Base-by-base conservation (phyloP, 2,113 vertebrate species). In the Syngnathus floridae region DNA sequence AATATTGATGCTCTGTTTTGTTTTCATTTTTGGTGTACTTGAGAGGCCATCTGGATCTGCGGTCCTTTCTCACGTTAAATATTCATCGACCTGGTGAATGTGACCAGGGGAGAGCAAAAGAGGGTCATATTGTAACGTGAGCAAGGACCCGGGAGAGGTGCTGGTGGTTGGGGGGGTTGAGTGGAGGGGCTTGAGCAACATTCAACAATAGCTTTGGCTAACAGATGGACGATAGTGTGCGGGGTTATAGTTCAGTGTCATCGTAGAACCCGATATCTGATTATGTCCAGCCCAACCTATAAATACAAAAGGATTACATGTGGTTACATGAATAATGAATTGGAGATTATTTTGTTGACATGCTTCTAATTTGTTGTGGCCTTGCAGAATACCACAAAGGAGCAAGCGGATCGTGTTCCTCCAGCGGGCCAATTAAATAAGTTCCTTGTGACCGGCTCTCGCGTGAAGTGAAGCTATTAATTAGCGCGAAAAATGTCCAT, bases 1-100 rank as follows among this genome's bases (percentile, higher is more conserved):
- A 89, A 89, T 85, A 88, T 87, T 82, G 69, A 88, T 88, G 80
- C 54, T 49, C 71, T 72, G 69, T 84, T 87, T 85, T 83, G 77
- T 78, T 74, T 73, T 74, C 17, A 58, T 64, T 83, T 86, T 72
- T 80, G 67, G 58, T 65, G 60, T 59, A 76, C 77, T 83, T 74
- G 74, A 85, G 68, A 64, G 71, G 77, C 84, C 84, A 86, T 86
- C 83, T 85, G 85, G 84, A 76, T 46, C 63, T 62, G 69, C 73
- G 63, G 17, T 54, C 65, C 59, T 73, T 84, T 88, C 82, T 79
- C 82, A 83, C 36, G 60, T 87, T 75, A 87, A 87, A 84, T 82
- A 86, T 88, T 83, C 61, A 86, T 77, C 56, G 81, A 74, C 67
- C 62, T 40, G 66, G 69, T 76, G 78, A 85, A 84, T 80, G 72